Conservation (phyloP, 2,888 invertebrate genomes). For the Malachius bipustulatus region DNA sequence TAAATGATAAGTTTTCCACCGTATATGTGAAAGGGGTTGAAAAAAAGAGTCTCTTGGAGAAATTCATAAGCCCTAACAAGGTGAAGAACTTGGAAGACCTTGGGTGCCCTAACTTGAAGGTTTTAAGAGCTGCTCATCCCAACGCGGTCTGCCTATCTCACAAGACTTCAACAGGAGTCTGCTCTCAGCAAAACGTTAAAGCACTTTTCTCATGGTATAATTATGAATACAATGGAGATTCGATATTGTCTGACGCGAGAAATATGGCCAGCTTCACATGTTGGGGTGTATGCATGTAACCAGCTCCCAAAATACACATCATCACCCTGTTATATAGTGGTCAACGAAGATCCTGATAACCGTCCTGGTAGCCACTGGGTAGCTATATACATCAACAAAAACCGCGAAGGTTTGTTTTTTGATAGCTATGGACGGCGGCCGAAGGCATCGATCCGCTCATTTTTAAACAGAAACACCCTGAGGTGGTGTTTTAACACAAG, state of each 20-base stretch:
- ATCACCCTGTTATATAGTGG: not conserved
- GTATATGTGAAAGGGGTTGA: too few relatives aligned
- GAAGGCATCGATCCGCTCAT: slow-evolving; percentile 3
- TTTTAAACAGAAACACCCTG: slow-evolving; percentile 7
- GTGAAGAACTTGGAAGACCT: too few relatives aligned
- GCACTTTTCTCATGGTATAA: not conserved
- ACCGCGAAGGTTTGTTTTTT: slow-evolving; percentile 7
- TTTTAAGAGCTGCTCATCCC: too few relatives aligned
- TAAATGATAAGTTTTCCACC: too few relatives aligned
- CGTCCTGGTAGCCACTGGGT: slow-evolving; percentile 2
- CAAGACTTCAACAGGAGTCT: not conserved
- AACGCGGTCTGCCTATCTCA: too few relatives aligned
- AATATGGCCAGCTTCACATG: not conserved
- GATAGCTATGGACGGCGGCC: slow-evolving; percentile 11
- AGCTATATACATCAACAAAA: slow-evolving; percentile 2
- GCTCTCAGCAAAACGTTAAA: not conserved
- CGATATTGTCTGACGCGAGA: not conserved
- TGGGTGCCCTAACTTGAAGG: too few relatives aligned
- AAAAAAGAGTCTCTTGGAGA: too few relatives aligned
- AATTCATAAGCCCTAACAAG: too few relatives aligned
- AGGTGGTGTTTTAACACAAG: slow-evolving; percentile 7
- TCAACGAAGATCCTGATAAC: not conserved
- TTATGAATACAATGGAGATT: not conserved
- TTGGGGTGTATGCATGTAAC: slow-evolving; percentile 1
- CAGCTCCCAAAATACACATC: not conserved